Conservation (phyloP, 2,888 invertebrate species). For the Pachymerium ferrugineum region DNA sequence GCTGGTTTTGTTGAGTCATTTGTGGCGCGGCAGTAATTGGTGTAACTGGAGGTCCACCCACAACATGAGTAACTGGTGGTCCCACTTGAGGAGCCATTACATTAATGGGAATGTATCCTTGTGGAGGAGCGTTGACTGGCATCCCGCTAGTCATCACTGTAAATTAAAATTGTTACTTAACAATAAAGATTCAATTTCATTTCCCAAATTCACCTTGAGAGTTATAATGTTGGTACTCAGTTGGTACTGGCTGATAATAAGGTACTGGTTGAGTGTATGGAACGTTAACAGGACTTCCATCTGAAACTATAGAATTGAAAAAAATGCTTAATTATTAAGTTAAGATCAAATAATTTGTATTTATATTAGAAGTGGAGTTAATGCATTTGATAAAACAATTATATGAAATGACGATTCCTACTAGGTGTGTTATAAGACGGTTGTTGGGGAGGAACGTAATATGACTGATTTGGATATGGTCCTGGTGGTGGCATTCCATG, state of each 20-base stretch:
- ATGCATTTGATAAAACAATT: too few relatives aligned
- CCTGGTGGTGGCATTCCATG: constrained; percentile 57
- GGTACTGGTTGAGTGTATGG: not conserved
- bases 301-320: not conserved
- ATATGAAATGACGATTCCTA: too few relatives aligned
- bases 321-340: not conserved
- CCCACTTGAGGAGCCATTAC: not conserved
- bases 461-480: too few relatives aligned
- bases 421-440: not conserved
- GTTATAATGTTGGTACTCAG: not conserved
- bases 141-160: not conserved
- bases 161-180: not conserved
- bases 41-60: not conserved
- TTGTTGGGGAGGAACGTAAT: too few relatives aligned
- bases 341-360: not conserved
- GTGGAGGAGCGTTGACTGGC: not conserved
- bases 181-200: not conserved
- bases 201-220: not conserved
- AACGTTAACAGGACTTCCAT: not conserved
- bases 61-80: not conserved
- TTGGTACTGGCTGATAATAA: not conserved
- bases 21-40: too few relatives aligned
- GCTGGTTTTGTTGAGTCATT: too few relatives aligned
- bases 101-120: not conserved
- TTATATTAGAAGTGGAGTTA: too few relatives aligned